Percentiles rank a stretch among this genome's conserved stretches.
These are phyloP conservation scores for Bufo gargarizans DNA, from an alignment of 2,113 vertebrate species.

Conservation along the genomic window DNA sequence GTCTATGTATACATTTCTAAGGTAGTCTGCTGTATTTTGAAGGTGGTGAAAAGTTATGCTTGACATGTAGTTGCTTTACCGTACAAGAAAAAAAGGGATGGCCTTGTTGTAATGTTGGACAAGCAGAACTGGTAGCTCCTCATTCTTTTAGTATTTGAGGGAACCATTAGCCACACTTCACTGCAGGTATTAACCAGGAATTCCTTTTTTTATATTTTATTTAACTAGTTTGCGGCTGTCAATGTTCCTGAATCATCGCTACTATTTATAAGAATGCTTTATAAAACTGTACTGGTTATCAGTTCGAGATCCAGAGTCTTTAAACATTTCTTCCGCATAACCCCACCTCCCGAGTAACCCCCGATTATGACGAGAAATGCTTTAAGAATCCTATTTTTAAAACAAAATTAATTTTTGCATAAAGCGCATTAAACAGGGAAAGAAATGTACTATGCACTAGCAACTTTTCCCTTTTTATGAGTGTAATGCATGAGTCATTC, in stretches of 20 bases:
- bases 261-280: neutral
- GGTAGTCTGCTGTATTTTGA: slow-evolving; percentile 30
- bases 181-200: slow-evolving; percentile 13
- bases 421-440: slow-evolving; percentile 15
- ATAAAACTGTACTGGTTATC: neutral
- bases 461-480: neutral
- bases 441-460: slow-evolving; percentile 49
- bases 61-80: neutral
- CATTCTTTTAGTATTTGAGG: slow-evolving; percentile 23
- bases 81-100: neutral
- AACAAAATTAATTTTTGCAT: slow-evolving; percentile 1
- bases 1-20: slow-evolving; percentile 19
- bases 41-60: slow-evolving; percentile 6
- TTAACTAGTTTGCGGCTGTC: neutral
- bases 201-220: neutral
- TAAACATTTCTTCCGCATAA: slow-evolving; percentile 1
- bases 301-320: neutral
- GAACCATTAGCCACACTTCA: slow-evolving; percentile 33
- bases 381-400: neutral
- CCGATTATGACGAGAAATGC: neutral
- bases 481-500: slow-evolving; percentile 15
- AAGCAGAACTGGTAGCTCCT: slow-evolving; percentile 6
- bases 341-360: neutral
- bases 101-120: neutral
- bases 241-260: neutral